phyloP scores from a whole-genome alignment of 2,888 invertebrate genomes.

The Trachelus iudaicus region DNA sequence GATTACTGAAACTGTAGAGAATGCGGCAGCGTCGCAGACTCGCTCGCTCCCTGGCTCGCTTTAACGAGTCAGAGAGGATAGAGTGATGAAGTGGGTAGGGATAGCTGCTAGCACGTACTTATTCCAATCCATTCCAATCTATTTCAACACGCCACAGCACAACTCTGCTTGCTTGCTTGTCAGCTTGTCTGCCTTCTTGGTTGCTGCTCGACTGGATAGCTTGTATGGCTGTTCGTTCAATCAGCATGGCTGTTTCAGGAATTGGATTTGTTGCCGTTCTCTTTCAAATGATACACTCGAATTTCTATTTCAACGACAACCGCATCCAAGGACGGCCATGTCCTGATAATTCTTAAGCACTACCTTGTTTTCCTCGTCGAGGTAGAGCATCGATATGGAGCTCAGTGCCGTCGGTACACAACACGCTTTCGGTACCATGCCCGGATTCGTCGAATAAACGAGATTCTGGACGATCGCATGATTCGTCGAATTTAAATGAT shows the following conservation, averaged over 20 bases:
- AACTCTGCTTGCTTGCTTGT: slow-evolving; percentile 18
- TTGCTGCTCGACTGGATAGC: background rate
- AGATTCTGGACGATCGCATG: slow-evolving; percentile 98
- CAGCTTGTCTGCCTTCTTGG: slow-evolving; percentile 12
- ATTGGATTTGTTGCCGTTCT: background rate
- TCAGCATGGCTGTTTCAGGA: background rate
- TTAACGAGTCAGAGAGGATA: slow-evolving; percentile 3
- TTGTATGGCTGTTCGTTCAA: background rate
- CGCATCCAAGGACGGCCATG: slow-evolving; percentile 98
- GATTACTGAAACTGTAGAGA: slow-evolving; percentile 43
- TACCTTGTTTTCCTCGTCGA: slow-evolving; percentile 93
- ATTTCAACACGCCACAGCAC: slow-evolving; percentile 20
- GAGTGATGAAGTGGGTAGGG: slow-evolving; percentile 5
- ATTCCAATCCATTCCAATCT: slow-evolving; percentile 29
- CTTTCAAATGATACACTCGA: background rate
- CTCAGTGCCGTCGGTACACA: slow-evolving; percentile 96
- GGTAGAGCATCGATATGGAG: slow-evolving; percentile 95
- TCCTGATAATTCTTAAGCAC: slow-evolving; percentile 99
- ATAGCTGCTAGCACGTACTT: slow-evolving; percentile 12
- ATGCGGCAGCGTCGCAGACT: slow-evolving; percentile 38
- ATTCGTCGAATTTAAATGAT: slow-evolving; percentile 96
- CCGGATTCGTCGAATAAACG: slow-evolving; percentile 93
- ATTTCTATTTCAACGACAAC: slow-evolving; percentile 81
- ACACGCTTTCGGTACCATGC: slow-evolving; percentile 91
- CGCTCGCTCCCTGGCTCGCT: slow-evolving; percentile 13